Evolutionary conservation across 2,797 vertebrate species (phyloP).

Genomic region (Thamnophis elegans): DNA sequence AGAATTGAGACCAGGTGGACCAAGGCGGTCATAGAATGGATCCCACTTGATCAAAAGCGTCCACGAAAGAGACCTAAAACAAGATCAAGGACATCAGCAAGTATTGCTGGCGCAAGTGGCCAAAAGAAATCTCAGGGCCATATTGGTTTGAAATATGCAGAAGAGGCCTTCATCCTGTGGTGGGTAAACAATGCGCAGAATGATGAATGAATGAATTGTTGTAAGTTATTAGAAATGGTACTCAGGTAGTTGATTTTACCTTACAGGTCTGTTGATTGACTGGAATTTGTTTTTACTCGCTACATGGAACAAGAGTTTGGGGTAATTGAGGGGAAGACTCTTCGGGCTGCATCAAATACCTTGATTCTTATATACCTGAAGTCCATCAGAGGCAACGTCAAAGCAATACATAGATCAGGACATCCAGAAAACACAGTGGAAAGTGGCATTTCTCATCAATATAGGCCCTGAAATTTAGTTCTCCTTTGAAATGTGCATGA

Average conservation of each 20-base stretch:
- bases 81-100: no score
- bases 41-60: no score
- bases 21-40: no score
- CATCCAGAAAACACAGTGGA: neutral
- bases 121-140: no score
- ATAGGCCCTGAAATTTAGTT: neutral
- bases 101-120: no score
- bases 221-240: neutral
- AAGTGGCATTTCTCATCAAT: neutral
- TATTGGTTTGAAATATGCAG: no score
- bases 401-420: neutral
- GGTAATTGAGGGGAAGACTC: neutral
- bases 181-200: neutral
- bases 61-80: no score
- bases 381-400: neutral
- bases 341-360: neutral
- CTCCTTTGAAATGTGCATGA: neutral
- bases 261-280: neutral
- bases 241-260: neutral
- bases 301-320: neutral
- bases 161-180: no score
- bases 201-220: neutral
- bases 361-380: neutral
- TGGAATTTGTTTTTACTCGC: neutral
- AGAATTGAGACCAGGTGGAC: no score